A percentile compares a stretch with the other conserved stretches of the same genome.
These are phyloP conservation scores for Megaustenia siamemsis DNA, from an alignment of 2,888 invertebrate species.

Conservation along the genomic window DNA sequence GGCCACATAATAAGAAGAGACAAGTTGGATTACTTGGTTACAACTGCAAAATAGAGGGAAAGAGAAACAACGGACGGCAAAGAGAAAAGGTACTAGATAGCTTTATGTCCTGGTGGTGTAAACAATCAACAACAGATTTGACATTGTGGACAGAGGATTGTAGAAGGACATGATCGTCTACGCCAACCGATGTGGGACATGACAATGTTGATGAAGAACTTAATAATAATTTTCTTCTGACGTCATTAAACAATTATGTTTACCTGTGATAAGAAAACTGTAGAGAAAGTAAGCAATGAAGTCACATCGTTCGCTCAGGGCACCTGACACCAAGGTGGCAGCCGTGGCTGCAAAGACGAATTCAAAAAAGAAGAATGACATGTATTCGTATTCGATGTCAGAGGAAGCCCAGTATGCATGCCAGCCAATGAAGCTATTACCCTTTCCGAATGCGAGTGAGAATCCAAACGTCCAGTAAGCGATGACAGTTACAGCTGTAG, in stretches of 20 bases:
- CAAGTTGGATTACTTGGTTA: no score
- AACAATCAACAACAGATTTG: no score
- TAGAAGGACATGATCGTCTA: no score
- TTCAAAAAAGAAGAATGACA: slow-evolving; percentile 82
- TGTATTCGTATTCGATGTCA: slow-evolving; percentile 63
- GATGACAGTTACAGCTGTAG: slow-evolving; percentile 68
- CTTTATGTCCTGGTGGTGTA: no score
- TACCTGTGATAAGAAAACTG: slow-evolving; percentile 82
- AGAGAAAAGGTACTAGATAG: no score
- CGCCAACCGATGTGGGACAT: no score
- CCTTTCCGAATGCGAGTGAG: slow-evolving; percentile 69
- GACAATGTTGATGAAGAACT: no score
- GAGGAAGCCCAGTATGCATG: slow-evolving; percentile 62
- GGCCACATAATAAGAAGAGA: no score
- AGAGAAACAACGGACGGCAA: no score
- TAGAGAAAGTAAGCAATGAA: slow-evolving; percentile 82
- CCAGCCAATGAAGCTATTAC: slow-evolving; percentile 80
- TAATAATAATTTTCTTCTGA: no score
- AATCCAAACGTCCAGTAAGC: slow-evolving; percentile 71
- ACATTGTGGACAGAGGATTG: no score
- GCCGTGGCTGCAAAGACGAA: slow-evolving; percentile 83
- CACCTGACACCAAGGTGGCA: slow-evolving; percentile 82
- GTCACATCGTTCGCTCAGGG: slow-evolving; percentile 83
- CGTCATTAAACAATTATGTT: not conserved
- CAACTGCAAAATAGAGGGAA: no score